A percentile compares a stretch with the other conserved stretches of the same genome.
These are phyloP conservation scores for Tenodera sinensis DNA, from an alignment of 2,888 invertebrate genomes.

Conservation along the genomic window DNA sequence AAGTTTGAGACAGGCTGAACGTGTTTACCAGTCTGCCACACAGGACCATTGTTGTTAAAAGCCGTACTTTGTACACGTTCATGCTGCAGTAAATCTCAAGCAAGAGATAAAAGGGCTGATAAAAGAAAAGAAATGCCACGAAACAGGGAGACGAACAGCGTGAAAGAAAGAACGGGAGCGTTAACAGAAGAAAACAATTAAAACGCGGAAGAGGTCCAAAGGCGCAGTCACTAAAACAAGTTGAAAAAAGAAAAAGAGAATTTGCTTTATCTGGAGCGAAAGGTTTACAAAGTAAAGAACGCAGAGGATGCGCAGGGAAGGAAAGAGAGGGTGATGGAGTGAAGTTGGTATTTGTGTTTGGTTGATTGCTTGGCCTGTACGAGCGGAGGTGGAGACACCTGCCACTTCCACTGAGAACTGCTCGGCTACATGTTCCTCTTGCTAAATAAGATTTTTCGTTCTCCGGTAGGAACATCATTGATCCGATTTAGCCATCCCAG, in stretches of 20 bases:
- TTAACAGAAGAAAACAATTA: neutral
- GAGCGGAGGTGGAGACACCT: neutral
- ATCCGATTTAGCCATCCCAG: neutral
- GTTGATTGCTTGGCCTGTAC: neutral
- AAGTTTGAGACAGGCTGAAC: neutral
- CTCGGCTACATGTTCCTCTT: neutral
- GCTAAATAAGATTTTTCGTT: neutral
- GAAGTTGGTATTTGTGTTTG: neutral
- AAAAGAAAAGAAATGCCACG: neutral
- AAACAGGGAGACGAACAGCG: neutral
- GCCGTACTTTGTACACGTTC: neutral
- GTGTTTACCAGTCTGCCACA: neutral
- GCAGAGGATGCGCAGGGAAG: neutral
- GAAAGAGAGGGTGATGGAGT: neutral
- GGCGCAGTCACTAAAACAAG: neutral
- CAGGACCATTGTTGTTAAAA: neutral
- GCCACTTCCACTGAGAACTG: neutral
- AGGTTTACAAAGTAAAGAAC: neutral
- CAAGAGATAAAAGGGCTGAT: neutral
- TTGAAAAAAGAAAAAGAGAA: neutral
- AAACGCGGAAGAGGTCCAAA: neutral
- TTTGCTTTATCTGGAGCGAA: neutral
- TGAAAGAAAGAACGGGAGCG: neutral
- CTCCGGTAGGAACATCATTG: neutral
- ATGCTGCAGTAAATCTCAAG: neutral